phyloP scores from a whole-genome alignment of 2,888 invertebrate genomes.

The Yponomeuta cagnagella region DNA sequence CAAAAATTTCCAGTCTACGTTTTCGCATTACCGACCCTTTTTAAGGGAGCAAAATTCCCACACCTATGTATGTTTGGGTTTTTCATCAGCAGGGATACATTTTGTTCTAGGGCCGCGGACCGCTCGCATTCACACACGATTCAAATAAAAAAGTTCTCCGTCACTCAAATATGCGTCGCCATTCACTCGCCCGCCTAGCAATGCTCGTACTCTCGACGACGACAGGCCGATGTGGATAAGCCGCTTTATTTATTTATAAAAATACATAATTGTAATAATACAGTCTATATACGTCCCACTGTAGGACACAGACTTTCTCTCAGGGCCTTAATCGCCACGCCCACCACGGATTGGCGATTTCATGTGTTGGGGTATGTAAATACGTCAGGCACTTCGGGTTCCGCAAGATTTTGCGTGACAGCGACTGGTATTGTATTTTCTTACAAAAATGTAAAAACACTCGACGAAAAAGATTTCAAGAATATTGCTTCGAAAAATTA shows the following conservation, averaged over 20 bases:
- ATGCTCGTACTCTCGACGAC: conserved; percentile 46
- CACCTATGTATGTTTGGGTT: conserved; percentile 12
- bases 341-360: too few species aligned
- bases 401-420: too few species aligned
- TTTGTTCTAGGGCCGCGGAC: conserved; percentile 41
- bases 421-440: too few species aligned
- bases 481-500: too few species aligned
- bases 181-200: conserved; percentile 68
- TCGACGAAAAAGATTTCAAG: too few species aligned
- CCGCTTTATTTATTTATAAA: conserved; percentile 9
- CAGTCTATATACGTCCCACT: too few species aligned
- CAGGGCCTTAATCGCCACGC: too few species aligned
- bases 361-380: too few species aligned
- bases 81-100: conserved; percentile 26
- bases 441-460: too few species aligned
- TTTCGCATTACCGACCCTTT: neutral
- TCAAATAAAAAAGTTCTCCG: conserved; percentile 75
- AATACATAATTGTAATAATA: too few species aligned
- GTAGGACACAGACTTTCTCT: too few species aligned
- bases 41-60: neutral
- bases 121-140: conserved; percentile 71
- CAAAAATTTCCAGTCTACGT: neutral
- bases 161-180: conserved; percentile 75
- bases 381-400: too few species aligned
- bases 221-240: conserved; percentile 44